A percentile compares a stretch with the other conserved stretches of the same genome.
Conservation (phyloP, 2,113 vertebrate species). For the Bolborhynchus lineola region DNA sequence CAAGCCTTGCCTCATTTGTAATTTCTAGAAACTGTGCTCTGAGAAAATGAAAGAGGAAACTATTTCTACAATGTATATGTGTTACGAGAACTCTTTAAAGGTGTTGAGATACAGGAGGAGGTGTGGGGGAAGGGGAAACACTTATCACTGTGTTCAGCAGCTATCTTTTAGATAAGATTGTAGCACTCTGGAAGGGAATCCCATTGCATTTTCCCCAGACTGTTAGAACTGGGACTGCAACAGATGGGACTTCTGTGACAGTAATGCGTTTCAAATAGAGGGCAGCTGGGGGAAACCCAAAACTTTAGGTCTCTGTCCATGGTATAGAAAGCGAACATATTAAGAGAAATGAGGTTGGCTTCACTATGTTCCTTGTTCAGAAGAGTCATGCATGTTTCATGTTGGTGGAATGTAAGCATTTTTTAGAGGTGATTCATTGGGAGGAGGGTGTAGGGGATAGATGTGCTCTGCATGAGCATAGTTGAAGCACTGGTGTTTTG, state of each 20-base stretch:
- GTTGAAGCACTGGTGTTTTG: background rate
- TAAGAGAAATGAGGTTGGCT: background rate
- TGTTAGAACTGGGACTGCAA: background rate
- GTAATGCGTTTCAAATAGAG: background rate
- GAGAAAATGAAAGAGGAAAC: background rate
- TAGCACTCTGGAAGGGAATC: background rate
- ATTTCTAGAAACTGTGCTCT: background rate
- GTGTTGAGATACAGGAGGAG: background rate
- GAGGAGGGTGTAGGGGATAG: background rate
- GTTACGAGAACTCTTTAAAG: background rate
- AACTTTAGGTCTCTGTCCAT: constrained; percentile 43
- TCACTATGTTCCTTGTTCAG: background rate
- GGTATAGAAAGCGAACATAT: constrained; percentile 8
- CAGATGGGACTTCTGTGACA: background rate
- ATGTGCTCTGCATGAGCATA: background rate
- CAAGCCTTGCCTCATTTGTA: background rate
- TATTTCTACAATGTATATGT: background rate
- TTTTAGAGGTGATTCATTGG: constrained; percentile 42
- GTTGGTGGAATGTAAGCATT: constrained; percentile 41
- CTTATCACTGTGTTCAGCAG: background rate
- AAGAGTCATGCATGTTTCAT: background rate
- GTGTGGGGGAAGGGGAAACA: background rate
- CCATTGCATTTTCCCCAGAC: background rate
- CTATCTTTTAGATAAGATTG: background rate
- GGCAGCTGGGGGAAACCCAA: background rate